Conservation (phyloP, 2,113 vertebrate species). For the Tor tambroides region DNA sequence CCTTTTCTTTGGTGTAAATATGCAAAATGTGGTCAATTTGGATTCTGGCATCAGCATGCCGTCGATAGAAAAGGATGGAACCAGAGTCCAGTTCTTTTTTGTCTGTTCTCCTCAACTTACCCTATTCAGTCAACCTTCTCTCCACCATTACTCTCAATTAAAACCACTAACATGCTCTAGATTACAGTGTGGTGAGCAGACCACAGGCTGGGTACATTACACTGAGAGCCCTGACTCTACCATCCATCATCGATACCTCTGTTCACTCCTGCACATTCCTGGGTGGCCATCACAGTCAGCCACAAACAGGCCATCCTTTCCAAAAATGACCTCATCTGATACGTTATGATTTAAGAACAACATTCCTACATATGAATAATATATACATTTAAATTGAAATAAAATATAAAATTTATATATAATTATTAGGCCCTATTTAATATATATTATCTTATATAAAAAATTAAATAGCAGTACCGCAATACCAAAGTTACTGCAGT, state of each 20-base stretch:
- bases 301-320: neutral
- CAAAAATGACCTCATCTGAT: neutral
- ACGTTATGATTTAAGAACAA: neutral
- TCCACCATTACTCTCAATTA: neutral
- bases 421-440: too few species aligned
- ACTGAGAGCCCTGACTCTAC: neutral
- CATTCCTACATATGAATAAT: too few species aligned
- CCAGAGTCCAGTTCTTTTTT: neutral
- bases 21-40: neutral
- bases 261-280: slow-evolving; percentile 25
- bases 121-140: too few species aligned
- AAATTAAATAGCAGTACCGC: too few species aligned
- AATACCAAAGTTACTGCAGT: neutral
- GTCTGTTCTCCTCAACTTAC: neutral
- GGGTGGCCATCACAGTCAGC: neutral
- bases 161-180: neutral
- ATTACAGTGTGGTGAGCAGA: neutral
- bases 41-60: neutral
- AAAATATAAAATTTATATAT: too few species aligned
- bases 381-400: too few species aligned
- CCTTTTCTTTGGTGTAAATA: neutral
- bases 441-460: too few species aligned
- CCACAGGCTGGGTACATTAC: slow-evolving; percentile 28
- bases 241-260: slow-evolving; percentile 37
- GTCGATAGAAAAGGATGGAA: neutral